phyloP scores from a whole-genome alignment of 35 echinoderm and acorn worm species.

The Amphiura filiformis region DNA sequence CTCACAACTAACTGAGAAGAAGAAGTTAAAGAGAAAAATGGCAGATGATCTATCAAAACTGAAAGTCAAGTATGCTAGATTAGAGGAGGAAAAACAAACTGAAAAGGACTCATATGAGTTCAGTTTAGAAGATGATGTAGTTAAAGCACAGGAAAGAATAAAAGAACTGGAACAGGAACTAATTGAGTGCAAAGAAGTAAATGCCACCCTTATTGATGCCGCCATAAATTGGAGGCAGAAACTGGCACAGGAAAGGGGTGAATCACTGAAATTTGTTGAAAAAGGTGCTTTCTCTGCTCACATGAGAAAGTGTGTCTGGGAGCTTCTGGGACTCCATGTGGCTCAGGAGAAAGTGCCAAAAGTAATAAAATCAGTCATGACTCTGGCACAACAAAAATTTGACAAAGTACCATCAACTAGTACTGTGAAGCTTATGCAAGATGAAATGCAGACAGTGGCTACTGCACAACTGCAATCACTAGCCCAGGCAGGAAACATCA shows the following conservation, averaged over 20 bases:
- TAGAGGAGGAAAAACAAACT: background rate
- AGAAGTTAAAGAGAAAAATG: background rate
- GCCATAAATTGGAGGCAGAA: background rate
- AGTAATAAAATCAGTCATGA: slow-evolving; percentile 19
- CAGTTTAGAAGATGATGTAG: background rate
- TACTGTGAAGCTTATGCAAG: background rate
- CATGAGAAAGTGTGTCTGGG: slow-evolving; percentile 11
- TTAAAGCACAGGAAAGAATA: background rate
- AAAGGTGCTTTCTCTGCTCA: background rate
- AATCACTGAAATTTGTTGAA: background rate
- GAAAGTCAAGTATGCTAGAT: background rate
- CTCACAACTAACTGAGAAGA: background rate
- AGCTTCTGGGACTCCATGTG: slow-evolving; percentile 31
- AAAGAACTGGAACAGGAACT: background rate
- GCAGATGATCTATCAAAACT: background rate
- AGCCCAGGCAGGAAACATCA: background rate
- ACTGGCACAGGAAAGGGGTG: background rate
- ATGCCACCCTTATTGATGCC: background rate
- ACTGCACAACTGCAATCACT: background rate
- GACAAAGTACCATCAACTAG: background rate
- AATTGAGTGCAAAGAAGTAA: background rate
- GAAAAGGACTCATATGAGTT: background rate
- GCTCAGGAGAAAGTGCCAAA: slow-evolving; percentile 34
- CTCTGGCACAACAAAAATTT: slow-evolving; percentile 2
- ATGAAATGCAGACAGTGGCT: slow-evolving; percentile 15